Evolutionary conservation across 2,888 invertebrate genomes (phyloP).

Genomic region (Seira musarum): DNA sequence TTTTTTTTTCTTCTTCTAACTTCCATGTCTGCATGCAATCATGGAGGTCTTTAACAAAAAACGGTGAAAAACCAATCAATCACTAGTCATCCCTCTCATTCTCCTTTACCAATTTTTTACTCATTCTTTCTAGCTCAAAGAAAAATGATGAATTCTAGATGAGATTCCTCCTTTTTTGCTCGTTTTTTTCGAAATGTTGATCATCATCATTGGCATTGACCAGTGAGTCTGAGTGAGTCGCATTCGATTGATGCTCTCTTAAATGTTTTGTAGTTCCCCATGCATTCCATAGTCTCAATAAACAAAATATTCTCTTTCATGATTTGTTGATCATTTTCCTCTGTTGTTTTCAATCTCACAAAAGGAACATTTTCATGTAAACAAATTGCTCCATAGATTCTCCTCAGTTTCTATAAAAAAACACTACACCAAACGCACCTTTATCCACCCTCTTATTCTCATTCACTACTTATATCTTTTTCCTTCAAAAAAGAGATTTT

Average conservation of each 20-base stretch:
- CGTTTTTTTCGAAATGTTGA: conserved; percentile 18
- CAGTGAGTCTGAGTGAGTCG: background rate
- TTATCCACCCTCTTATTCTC: conserved; percentile 33
- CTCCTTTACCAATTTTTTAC: conserved; percentile 34
- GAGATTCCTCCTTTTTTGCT: conserved; percentile 63
- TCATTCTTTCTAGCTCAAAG: conserved; percentile 55
- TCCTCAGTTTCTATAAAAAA: background rate
- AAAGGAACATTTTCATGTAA: conserved; percentile 38
- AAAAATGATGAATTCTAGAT: conserved; percentile 65
- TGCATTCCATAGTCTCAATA: background rate
- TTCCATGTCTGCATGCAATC: conserved; percentile 57
- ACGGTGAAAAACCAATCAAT: conserved; percentile 66
- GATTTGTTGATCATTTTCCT: conserved; percentile 26
- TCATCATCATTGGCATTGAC: background rate
- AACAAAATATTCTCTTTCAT: background rate
- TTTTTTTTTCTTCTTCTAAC: conserved; percentile 26
- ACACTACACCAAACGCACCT: background rate
- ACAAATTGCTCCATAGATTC: conserved; percentile 51
- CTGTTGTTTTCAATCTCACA: conserved; percentile 48
- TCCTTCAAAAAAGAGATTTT: conserved; percentile 30
- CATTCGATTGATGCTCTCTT: background rate
- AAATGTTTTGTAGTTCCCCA: background rate
- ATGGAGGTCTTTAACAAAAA: conserved; percentile 55
- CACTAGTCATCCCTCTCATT: conserved; percentile 59
- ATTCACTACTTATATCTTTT: conserved; percentile 18